A percentile compares a stretch with the other conserved stretches of the same genome.
Evolutionary conservation across 2,888 invertebrate genomes (phyloP).

Genomic region (Prosapia bicincta): DNA sequence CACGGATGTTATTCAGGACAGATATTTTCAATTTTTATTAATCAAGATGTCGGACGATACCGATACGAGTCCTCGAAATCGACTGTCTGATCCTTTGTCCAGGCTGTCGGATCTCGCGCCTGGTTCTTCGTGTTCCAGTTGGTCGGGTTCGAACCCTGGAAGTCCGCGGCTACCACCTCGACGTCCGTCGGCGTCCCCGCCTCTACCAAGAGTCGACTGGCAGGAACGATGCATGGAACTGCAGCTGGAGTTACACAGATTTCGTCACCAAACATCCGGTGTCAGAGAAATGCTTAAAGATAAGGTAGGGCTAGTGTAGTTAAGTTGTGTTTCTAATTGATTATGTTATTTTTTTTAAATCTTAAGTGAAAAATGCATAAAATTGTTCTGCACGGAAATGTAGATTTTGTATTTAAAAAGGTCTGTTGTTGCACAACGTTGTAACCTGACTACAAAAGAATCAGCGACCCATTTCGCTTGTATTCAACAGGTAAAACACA

Average conservation of each 20-base stretch:
- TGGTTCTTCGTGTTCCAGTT: slow-evolving; percentile 47
- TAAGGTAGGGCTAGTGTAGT: no score
- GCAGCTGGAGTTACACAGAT: slow-evolving; percentile 81
- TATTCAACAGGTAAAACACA: no score
- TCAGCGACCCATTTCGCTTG: no score
- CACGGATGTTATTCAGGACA: background rate
- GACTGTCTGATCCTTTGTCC: slow-evolving; percentile 67
- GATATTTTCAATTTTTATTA: background rate
- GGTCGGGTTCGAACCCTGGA: slow-evolving; percentile 48
- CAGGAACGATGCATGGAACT: slow-evolving; percentile 83
- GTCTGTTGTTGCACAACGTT: no score
- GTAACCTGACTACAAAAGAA: no score
- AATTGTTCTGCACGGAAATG: no score
- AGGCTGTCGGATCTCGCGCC: slow-evolving; percentile 65
- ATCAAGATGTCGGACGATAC: background rate
- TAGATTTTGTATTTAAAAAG: no score
- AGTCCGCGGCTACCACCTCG: slow-evolving; percentile 55
- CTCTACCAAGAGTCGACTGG: slow-evolving; percentile 63
- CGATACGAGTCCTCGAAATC: background rate
- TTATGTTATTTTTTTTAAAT: no score
- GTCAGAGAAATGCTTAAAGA: slow-evolving; percentile 85
- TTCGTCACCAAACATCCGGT: slow-evolving; percentile 80
- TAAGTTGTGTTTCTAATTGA: no score
- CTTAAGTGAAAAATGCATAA: no score
- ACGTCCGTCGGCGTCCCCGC: slow-evolving; percentile 45